Base-by-base conservation (phyloP, 2,888 invertebrate species). In the Eudemis profundana region DNA sequence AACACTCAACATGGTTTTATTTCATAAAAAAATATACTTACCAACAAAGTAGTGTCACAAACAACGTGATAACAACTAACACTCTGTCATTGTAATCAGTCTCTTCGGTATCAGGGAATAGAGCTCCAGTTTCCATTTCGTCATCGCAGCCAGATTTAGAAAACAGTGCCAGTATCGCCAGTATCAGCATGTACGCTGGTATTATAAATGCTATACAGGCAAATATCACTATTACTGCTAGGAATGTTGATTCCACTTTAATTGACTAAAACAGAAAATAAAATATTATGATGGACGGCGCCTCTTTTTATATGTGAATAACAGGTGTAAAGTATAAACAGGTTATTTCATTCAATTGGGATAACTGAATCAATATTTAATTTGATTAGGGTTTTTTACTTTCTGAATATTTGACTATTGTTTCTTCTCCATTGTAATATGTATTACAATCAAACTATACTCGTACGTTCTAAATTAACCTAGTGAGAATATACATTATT, bases 211-310 rank as follows among this genome's bases (percentile, higher is more conserved):
- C 94, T 70, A 95, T 87, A 75, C 95, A 90, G 54, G 94, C 90
- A 72, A 95, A 94, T 49, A 94, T 82, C 68, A 94, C 93, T 78
- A 95, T 92, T 73, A 94, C 89, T 14, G 92, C 93, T 67, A 96
- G 89, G 79, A 96, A 95, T 42, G 94, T 94, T 12, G 94, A 94
- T 81, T 96, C 96, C 78, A 95, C 92, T 86, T 94, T 94, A 75
- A 96, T 91, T 53, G 95, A 94, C 96, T 96, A 90, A 49, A 90
- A 92, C 72, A 53, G 70, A 69, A 49, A 65, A 56, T 56, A 61
- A 33, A 53, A 27, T 14, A 42, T 51, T 62, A 23, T n/a, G n/a
- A n/a, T n/a, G n/a, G n/a, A n/a, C n/a, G n/a, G n/a, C n/a, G n/a
- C n/a, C n/a, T n/a, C n/a, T n/a, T n/a, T n/a, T n/a, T n/a, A n/a